These are phyloP conservation scores for Falco concolor DNA, from an alignment of 2,797 vertebrate species.

Conservation along the genomic window DNA sequence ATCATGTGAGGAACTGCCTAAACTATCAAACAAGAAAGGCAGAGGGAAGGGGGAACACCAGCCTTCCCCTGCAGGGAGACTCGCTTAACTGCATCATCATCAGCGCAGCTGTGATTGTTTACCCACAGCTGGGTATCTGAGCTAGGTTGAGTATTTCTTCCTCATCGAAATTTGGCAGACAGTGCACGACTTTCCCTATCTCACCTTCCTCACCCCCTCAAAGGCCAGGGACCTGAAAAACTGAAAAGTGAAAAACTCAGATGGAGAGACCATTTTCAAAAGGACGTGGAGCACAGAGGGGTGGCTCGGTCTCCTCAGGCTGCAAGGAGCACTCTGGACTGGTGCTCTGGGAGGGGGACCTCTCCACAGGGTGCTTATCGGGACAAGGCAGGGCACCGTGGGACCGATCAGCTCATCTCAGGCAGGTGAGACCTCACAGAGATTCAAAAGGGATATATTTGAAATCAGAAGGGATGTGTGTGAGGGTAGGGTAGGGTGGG, in stretches of 20 bases:
- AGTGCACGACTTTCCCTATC: accelerated
- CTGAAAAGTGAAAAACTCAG: not conserved
- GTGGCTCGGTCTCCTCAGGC: not conserved
- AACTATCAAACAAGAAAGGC: not conserved
- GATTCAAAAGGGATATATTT: not conserved
- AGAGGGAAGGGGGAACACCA: not conserved
- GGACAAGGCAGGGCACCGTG: accelerated
- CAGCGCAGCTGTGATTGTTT: not conserved
- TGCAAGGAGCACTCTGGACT: not conserved
- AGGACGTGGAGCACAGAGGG: accelerated
- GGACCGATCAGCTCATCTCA: not conserved
- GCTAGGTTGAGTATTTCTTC: not conserved
- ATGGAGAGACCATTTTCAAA: not conserved
- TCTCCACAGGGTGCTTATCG: accelerated
- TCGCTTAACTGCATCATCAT: not conserved
- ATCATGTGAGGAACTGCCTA: not conserved
- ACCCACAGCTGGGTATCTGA: not conserved
- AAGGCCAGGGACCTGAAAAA: not conserved
- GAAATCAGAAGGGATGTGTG: not conserved
- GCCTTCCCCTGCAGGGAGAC: not conserved
- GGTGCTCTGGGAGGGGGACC: not conserved
- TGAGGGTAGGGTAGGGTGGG: not conserved
- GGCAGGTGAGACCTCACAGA: not conserved
- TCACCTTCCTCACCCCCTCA: not conserved
- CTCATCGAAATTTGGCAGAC: not conserved